phyloP scores from a whole-genome alignment of 1,140 invertebrate genomes.

The Zelostemma sp. region DNA sequence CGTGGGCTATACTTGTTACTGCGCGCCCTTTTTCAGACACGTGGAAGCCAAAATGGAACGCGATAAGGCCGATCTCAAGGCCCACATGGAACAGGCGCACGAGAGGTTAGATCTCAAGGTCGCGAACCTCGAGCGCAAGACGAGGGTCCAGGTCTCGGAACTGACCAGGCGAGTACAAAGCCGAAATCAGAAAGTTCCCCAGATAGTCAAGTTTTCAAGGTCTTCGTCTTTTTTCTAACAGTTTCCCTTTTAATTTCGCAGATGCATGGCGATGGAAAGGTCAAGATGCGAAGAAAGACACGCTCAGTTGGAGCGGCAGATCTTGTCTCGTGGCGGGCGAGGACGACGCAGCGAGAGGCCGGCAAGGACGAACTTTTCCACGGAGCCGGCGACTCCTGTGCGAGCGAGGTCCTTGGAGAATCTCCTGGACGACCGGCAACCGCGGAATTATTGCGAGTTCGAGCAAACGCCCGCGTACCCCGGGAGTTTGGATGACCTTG shows the following conservation, averaged over 20 bases:
- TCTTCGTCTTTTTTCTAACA: too few species aligned
- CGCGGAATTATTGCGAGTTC: constrained; percentile 49
- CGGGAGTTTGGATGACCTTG: constrained; percentile 72
- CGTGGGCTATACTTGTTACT: constrained; percentile 87
- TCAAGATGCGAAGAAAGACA: constrained; percentile 76
- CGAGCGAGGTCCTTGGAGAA: constrained; percentile 60
- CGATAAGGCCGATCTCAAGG: constrained; percentile 87
- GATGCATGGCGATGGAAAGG: constrained; percentile 76
- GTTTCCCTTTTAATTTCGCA: constrained; percentile 19
- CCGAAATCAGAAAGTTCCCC: too few species aligned
- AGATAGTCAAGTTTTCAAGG: too few species aligned
- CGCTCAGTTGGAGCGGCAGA: constrained; percentile 76
- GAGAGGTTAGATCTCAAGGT: constrained; percentile 86
- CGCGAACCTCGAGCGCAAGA: constrained; percentile 82
- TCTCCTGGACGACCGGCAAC: constrained; percentile 63
- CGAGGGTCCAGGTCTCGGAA: constrained; percentile 82
- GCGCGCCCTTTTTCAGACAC: constrained; percentile 86
- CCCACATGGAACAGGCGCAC: constrained; percentile 85
- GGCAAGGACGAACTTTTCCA: constrained; percentile 56
- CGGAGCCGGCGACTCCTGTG: constrained; percentile 29
- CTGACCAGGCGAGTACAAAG: constrained; percentile 72
- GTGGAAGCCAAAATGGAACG: constrained; percentile 88
- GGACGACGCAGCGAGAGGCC: constrained; percentile 74
- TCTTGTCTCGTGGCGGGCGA: constrained; percentile 73
- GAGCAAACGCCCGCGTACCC: constrained; percentile 54